These are phyloP conservation scores for Calvadosia cruxmelitensis DNA, from an alignment of 30 jellyfish, hydroid and myxozoan genomes.

Conservation along the genomic window DNA sequence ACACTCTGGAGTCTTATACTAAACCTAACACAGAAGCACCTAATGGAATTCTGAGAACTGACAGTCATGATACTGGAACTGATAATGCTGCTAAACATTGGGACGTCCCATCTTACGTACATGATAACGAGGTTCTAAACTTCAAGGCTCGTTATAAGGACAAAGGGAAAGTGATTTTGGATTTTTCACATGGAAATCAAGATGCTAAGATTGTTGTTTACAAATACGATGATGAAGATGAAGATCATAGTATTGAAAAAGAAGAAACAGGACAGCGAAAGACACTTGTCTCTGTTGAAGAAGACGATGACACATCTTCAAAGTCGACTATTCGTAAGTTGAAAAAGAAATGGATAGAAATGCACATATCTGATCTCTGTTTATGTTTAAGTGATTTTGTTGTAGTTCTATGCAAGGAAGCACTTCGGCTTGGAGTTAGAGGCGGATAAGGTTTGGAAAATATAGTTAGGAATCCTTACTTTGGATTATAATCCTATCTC, in stretches of 20 bases:
- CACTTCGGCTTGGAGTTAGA: no score
- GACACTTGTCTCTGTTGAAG: not conserved
- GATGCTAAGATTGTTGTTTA: conserved; percentile 80
- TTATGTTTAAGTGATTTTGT: no score
- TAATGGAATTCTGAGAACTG: no score
- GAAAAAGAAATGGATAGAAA: no score
- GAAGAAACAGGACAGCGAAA: conserved; percentile 10
- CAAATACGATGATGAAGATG: conserved; percentile 24
- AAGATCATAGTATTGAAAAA: not conserved
- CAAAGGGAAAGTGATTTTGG: conserved; percentile 76
- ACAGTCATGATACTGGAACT: not conserved
- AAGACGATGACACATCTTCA: not conserved
- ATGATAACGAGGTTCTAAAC: conserved; percentile 75
- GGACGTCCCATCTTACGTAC: conserved; percentile 10
- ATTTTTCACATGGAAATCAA: conserved; percentile 78
- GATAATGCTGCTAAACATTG: not conserved
- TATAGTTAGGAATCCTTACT: no score
- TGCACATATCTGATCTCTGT: no score
- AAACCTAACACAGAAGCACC: no score
- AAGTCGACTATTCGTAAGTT: conserved; percentile 3
- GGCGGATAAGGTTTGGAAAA: no score
- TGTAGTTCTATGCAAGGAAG: no score
- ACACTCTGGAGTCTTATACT: no score
- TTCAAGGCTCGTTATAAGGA: conserved; percentile 50
- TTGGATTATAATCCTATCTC: no score